Conservation (phyloP, 2,113 vertebrate species). For the Pontoporia blainvillei region DNA sequence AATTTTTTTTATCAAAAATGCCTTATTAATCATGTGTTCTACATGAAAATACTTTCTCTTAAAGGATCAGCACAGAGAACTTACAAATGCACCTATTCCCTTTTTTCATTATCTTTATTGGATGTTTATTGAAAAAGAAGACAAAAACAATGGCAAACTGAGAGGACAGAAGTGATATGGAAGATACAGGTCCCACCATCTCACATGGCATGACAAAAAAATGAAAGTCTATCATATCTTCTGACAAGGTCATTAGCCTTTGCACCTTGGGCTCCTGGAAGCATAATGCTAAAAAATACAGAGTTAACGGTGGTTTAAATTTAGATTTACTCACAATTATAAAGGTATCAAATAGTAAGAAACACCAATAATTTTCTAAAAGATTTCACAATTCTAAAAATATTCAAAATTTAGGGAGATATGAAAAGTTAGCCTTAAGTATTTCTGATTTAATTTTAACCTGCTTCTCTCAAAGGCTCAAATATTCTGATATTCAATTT, state of each 20-base stretch:
- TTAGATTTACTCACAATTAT: not conserved
- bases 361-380: not conserved
- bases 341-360: not conserved
- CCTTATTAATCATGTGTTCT: not conserved
- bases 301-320: not conserved
- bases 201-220: not conserved
- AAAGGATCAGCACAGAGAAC: not conserved
- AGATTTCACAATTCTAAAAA: constrained; percentile 25
- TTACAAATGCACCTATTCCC: not conserved
- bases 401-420: not conserved
- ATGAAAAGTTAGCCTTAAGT: not conserved
- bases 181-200: not conserved
- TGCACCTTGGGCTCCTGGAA: not conserved
- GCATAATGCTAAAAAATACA: not conserved
- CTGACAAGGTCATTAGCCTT: not conserved
- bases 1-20: not conserved
- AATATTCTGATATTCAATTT: not conserved
- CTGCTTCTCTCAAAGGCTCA: not conserved
- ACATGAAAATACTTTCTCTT: not conserved
- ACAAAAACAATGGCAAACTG: not conserved
- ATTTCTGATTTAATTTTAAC: constrained; percentile 1
- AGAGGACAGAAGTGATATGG: not conserved
- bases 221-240: not conserved
- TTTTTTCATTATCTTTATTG: not conserved
- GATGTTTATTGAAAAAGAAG: not conserved